Conservation (phyloP, 2,888 invertebrate genomes). For the Acleris laterana region DNA sequence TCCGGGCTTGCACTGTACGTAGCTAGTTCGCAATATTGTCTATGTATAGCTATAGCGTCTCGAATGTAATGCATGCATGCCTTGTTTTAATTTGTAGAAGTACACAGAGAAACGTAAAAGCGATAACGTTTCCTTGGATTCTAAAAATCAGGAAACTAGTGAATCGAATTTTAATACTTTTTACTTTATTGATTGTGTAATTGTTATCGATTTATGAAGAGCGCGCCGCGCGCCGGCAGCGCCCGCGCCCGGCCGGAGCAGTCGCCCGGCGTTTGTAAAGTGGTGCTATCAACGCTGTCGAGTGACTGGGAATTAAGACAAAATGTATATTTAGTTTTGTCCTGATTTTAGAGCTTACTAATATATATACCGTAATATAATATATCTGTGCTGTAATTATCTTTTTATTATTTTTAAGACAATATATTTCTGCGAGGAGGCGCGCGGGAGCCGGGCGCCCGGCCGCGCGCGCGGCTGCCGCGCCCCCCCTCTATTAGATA, state of each 20-base stretch:
- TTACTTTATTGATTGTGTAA: slow-evolving; percentile 48
- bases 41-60: slow-evolving; percentile 22
- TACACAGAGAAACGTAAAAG: slow-evolving; percentile 48
- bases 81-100: slow-evolving; percentile 18
- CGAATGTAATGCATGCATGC: slow-evolving; percentile 28
- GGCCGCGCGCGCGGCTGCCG: slow-evolving; percentile 46
- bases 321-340: slow-evolving; percentile 78
- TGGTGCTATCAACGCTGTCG: slow-evolving; percentile 78
- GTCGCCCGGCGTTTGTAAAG: slow-evolving; percentile 65
- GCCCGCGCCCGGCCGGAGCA: slow-evolving; percentile 45
- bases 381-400: slow-evolving; percentile 80
- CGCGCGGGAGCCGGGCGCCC: slow-evolving; percentile 49
- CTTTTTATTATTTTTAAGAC: slow-evolving; percentile 77
- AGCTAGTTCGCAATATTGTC: slow-evolving; percentile 10
- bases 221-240: slow-evolving; percentile 6
- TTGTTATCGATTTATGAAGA: slow-evolving; percentile 43
- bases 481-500: slow-evolving; percentile 51
- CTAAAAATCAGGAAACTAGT: slow-evolving; percentile 42
- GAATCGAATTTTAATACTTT: slow-evolving; percentile 42
- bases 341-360: slow-evolving; percentile 79
- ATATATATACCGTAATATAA: slow-evolving; percentile 75
- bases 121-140: slow-evolving; percentile 58
- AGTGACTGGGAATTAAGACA: slow-evolving; percentile 72
- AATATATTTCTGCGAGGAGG: slow-evolving; percentile 59
- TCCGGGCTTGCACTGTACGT: neutral